A percentile compares a stretch with the other conserved stretches of the same genome.
Conservation (phyloP, 2,113 vertebrate species). For the Gopherus flavomarginatus region DNA sequence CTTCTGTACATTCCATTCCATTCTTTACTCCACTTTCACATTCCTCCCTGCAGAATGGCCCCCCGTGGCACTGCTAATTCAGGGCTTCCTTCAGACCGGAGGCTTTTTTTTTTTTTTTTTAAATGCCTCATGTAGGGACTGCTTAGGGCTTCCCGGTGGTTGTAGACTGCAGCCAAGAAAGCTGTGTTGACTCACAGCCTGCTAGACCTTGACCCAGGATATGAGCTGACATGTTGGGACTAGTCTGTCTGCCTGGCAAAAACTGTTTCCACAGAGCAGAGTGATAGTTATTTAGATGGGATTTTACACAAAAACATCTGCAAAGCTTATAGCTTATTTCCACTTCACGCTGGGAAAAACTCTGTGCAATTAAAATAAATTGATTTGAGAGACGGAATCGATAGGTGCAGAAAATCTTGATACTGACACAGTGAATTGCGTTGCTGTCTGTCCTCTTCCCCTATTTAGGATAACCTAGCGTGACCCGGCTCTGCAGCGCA, state of each 20-base stretch:
- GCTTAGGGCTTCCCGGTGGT: rapidly evolving
- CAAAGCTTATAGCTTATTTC: background rate
- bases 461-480: background rate
- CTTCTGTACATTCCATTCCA: background rate
- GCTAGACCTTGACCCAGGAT: rapidly evolving
- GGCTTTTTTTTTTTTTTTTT: background rate
- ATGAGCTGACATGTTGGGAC: background rate
- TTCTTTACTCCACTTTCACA: rapidly evolving
- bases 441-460: background rate
- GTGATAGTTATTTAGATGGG: background rate
- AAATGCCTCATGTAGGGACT: conserved; percentile 21
- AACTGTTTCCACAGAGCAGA: background rate
- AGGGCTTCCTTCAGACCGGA: background rate
- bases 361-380: background rate
- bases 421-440: background rate
- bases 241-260: background rate
- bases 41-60: rapidly evolving
- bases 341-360: background rate
- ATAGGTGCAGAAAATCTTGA: background rate
- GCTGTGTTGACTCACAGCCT: conserved; percentile 5
- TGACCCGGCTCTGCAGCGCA: background rate
- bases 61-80: background rate
- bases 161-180: background rate
- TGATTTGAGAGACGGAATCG: background rate
- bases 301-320: background rate